These are phyloP conservation scores for Psammodynastes pulverulentus DNA, from an alignment of 2,113 vertebrate genomes.

Conservation along the genomic window DNA sequence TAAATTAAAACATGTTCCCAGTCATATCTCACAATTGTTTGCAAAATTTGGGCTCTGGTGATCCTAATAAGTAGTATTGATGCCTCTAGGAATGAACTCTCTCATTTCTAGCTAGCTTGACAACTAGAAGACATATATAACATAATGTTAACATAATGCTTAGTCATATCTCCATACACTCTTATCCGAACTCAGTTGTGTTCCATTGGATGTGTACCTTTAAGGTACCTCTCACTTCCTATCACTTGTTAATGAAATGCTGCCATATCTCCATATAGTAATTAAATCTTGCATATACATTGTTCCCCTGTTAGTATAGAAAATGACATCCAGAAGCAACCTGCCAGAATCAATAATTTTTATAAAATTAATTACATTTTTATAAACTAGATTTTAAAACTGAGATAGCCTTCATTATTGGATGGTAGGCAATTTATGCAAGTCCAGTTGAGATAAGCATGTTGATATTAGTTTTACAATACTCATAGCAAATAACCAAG, in stretches of 20 bases:
- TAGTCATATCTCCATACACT: neutral
- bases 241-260: conserved; percentile 8
- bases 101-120: neutral
- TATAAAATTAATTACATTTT: conserved; percentile 16
- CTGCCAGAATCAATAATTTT: conserved; percentile 14
- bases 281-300: neutral
- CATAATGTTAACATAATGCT: neutral
- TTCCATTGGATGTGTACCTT: neutral
- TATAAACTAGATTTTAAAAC: neutral
- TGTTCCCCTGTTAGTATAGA: neutral
- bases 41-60: conserved; percentile 9
- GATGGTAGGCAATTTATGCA: neutral
- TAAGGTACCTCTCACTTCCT: no score
- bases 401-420: neutral
- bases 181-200: neutral
- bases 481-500: neutral
- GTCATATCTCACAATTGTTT: conserved; percentile 29
- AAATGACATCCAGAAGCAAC: neutral
- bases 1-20: conserved; percentile 43
- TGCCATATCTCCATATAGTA: neutral
- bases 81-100: neutral
- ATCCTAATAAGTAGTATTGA: neutral
- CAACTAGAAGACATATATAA: neutral
- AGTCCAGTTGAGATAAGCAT: neutral
- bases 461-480: neutral